Percentiles rank a stretch among this genome's conserved stretches.
Conservation (phyloP, 2,797 vertebrate species). For the Acipenser ruthenus region DNA sequence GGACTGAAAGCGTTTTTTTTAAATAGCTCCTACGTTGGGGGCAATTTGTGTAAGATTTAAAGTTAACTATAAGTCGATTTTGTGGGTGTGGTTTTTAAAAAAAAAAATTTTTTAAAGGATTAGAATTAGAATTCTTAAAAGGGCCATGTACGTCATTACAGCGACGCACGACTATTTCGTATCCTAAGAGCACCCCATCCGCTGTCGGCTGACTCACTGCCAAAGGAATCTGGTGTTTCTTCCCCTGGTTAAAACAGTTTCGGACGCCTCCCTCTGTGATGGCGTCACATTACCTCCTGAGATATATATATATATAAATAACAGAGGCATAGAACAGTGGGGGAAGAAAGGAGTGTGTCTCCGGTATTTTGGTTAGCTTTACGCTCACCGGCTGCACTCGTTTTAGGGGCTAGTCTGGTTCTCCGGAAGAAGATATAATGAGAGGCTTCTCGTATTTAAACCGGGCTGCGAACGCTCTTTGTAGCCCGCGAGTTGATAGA, state of each 20-base stretch:
- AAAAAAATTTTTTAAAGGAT: no score
- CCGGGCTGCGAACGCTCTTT: conserved; percentile 18
- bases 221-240: no score
- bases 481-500: conserved; percentile 18
- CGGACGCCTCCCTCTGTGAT: conserved; percentile 27
- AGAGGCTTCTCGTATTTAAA: conserved; percentile 21
- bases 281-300: conserved; percentile 29
- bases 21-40: no score
- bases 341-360: conserved; percentile 4
- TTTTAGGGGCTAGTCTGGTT: neutral
- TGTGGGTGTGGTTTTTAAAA: no score
- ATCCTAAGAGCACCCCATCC: no score
- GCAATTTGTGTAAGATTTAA: no score
- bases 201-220: no score
- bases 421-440: conserved; percentile 20
- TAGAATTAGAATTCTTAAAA: no score
- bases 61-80: no score
- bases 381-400: neutral
- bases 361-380: conserved; percentile 14
- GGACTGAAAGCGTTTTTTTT: no score
- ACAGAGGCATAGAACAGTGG: conserved; percentile 20
- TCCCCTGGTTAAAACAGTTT: neutral
- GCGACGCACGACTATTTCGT: no score
- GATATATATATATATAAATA: conserved; percentile 31
- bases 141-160: no score